Percentiles rank a stretch among this genome's conserved stretches.
Evolutionary conservation across 1,140 invertebrate species (phyloP).

Genomic region (Drosophila pachea): DNA sequence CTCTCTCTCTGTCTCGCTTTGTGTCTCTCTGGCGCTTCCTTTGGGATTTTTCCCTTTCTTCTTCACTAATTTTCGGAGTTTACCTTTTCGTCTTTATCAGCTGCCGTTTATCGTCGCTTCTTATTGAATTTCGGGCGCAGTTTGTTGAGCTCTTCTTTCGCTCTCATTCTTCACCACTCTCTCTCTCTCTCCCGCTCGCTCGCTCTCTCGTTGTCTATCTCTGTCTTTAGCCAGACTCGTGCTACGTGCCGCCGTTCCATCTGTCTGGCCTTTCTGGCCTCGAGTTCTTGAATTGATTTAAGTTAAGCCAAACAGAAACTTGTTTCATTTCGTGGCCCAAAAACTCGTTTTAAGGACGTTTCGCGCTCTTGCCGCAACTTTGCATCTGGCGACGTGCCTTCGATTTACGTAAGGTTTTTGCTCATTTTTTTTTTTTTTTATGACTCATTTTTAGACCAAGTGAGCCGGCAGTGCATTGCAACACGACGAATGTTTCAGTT

Average conservation of each 20-base stretch:
- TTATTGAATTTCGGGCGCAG: conserved; percentile 60
- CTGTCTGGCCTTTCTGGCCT: conserved; percentile 13
- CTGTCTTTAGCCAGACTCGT: conserved; percentile 49
- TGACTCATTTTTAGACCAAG: conserved; percentile 51
- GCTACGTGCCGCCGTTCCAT: conserved; percentile 34
- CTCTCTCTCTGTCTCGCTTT: conserved; percentile 3
- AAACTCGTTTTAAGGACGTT: conserved; percentile 70
- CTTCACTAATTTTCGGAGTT: conserved; percentile 66
- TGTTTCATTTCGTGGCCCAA: conserved; percentile 45
- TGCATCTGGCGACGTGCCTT: conserved; percentile 12
- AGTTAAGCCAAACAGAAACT: conserved; percentile 60
- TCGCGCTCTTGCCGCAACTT: conserved; percentile 40
- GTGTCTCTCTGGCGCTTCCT: conserved; percentile 17
- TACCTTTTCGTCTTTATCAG: conserved; percentile 65
- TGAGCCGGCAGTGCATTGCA: too few relatives aligned
- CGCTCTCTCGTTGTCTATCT: conserved; percentile 7
- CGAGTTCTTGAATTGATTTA: conserved; percentile 58
- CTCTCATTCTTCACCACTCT: background rate
- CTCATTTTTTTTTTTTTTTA: conserved; percentile 45
- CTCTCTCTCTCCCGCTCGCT: background rate
- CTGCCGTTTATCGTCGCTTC: conserved; percentile 65
- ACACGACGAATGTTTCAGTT: too few relatives aligned
- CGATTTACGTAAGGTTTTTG: conserved; percentile 20
- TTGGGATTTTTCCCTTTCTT: conserved; percentile 17
- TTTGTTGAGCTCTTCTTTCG: conserved; percentile 21